Evolutionary conservation across 2,113 vertebrate genomes (phyloP), one percentile per base, ranked within the genome.

Genomic region (Phylloscopus trochilus): DNA sequence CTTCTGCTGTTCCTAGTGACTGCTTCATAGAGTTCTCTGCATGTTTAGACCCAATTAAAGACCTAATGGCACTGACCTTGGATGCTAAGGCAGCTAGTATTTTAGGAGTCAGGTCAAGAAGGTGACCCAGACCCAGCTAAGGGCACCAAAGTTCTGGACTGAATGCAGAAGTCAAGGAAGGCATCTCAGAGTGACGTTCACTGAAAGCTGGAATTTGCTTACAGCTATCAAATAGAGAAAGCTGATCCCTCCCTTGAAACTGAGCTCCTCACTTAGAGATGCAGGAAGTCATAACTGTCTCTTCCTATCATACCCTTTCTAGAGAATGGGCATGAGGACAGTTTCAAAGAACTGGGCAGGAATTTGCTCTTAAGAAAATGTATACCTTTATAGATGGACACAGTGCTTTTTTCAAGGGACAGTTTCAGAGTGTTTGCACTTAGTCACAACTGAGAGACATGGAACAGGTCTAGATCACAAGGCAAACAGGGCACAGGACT

Each of bases 121-220:
- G 31, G 24, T 58, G 51, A 84, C 37, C 26, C 15, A 58, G n/a
- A 58, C 15, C 2, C 1, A 1, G 20, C 28, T 41, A 87, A 87
- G 39, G 43, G 22, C 43, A 77, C 15, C 0, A 0, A 37, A 52
- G 22, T 15, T 67, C 55, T 69, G 46, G n/a, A 41, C 2, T 70
- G 44, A 85, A 92, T 0, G 4, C 60, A 70, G 31, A 68, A 72
- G 55, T 91, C 66, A 70, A 89, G 28, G 28, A 20, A 80, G 28
- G 23, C 21, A 76, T 24, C 52, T 83, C 51, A 66, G 24, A 86
- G 56, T 73, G 78, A 82, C 19, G 2, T 63, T 85, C 43, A 55
- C 21, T 59, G 30, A 31, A 37, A 82, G 17, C 17, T 67, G 56
- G 52, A 82, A 90, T 91, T 78, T 91, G 18, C 56, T 84, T 70